Conservation (phyloP, 2,797 vertebrate genomes). For the Furcifer pardalis region DNA sequence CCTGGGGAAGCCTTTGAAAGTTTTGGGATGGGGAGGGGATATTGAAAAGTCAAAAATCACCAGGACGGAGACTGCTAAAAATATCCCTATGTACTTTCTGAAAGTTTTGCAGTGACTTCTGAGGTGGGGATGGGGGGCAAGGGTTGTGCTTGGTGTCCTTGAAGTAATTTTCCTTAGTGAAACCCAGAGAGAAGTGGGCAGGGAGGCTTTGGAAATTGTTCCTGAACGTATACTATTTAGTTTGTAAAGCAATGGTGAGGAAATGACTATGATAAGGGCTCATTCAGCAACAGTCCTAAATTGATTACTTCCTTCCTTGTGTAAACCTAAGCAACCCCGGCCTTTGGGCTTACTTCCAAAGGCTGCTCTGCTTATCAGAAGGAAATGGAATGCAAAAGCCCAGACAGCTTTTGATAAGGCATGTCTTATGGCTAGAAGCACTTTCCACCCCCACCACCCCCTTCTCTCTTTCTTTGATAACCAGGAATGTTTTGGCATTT, state of each 20-base stretch:
- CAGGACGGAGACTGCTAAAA: no score
- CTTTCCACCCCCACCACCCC: conserved; percentile 47
- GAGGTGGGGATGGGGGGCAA: conserved; percentile 40
- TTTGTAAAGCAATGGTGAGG: conserved; percentile 84
- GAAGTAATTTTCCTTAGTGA: conserved; percentile 64
- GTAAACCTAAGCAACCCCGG: conserved; percentile 86
- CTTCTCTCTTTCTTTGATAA: neutral
- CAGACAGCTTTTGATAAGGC: conserved; percentile 79
- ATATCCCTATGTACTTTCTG: no score
- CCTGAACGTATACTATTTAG: conserved; percentile 85
- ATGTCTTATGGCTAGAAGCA: conserved; percentile 63
- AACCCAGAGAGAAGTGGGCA: conserved; percentile 57
- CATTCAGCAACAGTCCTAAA: conserved; percentile 90
- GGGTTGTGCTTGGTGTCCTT: conserved; percentile 48
- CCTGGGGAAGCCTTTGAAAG: no score
- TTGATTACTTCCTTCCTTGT: conserved; percentile 97
- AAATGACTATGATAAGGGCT: conserved; percentile 84
- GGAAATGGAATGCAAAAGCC: conserved; percentile 84
- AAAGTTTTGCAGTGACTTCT: conserved; percentile 13
- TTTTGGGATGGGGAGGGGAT: no score
- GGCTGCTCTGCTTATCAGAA: conserved; percentile 82
- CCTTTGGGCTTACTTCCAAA: conserved; percentile 87
- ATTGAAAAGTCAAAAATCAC: no score
- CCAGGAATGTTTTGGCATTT: neutral
- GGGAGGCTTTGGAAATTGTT: conserved; percentile 76